These are phyloP conservation scores for Biston betularia DNA, from an alignment of 2,888 invertebrate species.

Conservation along the genomic window DNA sequence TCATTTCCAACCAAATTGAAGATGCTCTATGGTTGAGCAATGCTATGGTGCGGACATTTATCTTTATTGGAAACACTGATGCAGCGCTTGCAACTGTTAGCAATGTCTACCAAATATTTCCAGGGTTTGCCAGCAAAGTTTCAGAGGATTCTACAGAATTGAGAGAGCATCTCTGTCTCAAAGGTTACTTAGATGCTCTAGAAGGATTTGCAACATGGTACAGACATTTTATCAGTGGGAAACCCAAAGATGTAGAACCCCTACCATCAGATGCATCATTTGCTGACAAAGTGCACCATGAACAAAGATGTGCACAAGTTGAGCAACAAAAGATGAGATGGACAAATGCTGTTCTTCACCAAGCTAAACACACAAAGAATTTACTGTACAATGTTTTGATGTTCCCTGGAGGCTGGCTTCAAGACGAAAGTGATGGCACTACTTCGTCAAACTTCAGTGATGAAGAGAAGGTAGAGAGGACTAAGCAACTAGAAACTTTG, in stretches of 20 bases:
- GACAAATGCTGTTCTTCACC: constrained; percentile 89
- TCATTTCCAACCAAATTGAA: constrained; percentile 91
- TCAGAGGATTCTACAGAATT: constrained; percentile 79
- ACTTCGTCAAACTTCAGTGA: constrained; percentile 78
- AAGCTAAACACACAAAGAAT: constrained; percentile 91
- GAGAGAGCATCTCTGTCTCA: constrained; percentile 95
- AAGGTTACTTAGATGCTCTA: constrained; percentile 94
- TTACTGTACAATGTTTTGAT: constrained; percentile 94
- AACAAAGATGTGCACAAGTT: constrained; percentile 93
- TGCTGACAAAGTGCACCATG: constrained; percentile 94
- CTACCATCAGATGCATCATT: constrained; percentile 89
- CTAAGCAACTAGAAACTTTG: constrained; percentile 90
- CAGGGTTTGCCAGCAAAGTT: constrained; percentile 72
- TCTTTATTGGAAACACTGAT: constrained; percentile 92
- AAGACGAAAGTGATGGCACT: constrained; percentile 87
- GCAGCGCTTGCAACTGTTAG: constrained; percentile 91
- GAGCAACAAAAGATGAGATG: constrained; percentile 92
- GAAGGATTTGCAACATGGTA: constrained; percentile 97
- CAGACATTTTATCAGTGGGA: constrained; percentile 91
- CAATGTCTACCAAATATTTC: constrained; percentile 71
- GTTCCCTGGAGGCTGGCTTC: constrained; percentile 97
- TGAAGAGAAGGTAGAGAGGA: constrained; percentile 83
- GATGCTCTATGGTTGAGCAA: constrained; percentile 96
- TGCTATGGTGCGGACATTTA: constrained; percentile 93
- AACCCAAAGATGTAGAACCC: constrained; percentile 90